Evolutionary conservation across 2,113 vertebrate species (phyloP).

Genomic region (Lethenteron reissneri): DNA sequence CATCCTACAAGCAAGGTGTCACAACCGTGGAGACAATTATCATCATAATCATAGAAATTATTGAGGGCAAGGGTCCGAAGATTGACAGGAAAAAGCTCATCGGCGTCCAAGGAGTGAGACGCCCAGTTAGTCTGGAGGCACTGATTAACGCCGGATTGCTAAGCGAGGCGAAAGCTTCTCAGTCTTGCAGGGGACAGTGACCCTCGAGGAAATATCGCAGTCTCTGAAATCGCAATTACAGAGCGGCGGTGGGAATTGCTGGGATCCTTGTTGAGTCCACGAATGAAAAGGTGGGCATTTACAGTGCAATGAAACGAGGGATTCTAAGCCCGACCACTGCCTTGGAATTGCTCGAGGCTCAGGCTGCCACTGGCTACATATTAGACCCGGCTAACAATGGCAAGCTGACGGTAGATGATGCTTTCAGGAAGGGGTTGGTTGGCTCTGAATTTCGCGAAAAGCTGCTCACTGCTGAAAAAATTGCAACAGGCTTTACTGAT

Average conservation of each 20-base stretch:
- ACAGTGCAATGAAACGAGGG: not conserved
- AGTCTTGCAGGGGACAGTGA: not conserved
- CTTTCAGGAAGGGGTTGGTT: not conserved
- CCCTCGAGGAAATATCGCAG: not conserved
- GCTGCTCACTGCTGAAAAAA: not conserved
- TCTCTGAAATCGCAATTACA: not conserved
- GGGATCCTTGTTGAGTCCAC: slow-evolving; percentile 4
- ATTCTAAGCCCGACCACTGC: not conserved
- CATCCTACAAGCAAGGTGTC: not conserved
- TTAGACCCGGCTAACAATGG: not conserved
- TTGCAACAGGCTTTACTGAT: not conserved
- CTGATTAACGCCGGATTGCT: not conserved
- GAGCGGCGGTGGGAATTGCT: not conserved
- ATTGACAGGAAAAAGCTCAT: not conserved
- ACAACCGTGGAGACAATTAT: not conserved
- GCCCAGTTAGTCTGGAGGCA: not conserved
- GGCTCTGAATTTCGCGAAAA: not conserved
- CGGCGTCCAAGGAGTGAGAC: not conserved
- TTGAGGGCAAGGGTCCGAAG: slow-evolving; percentile 1
- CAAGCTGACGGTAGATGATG: not conserved
- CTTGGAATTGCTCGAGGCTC: slow-evolving; percentile 1
- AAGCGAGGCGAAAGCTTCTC: not conserved
- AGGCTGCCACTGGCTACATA: slow-evolving; percentile 1
- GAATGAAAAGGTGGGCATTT: slow-evolving; percentile 4
- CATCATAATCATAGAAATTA: slow-evolving; percentile 1